phyloP scores from a whole-genome alignment of 2,888 invertebrate genomes.

The Trissolcus brochymenae region DNA sequence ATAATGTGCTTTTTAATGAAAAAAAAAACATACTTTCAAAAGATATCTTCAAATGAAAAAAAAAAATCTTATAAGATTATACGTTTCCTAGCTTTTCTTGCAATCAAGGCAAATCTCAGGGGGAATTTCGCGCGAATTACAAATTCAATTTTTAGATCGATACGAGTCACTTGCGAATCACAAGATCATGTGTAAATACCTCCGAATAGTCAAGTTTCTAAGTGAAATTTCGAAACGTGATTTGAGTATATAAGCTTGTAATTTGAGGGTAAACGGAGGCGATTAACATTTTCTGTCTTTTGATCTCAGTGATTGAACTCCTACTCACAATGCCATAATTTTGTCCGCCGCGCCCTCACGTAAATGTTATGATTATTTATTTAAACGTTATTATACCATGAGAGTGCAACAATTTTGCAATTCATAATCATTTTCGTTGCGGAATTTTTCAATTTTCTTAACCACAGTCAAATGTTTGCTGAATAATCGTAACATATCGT shows the following conservation, averaged over 20 bases:
- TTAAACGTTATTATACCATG: not conserved
- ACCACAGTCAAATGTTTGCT: conserved; percentile 19
- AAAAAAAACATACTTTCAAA: not conserved
- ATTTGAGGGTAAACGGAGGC: conserved; percentile 10
- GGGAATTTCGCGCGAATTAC: too few species aligned
- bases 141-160: conserved; percentile 2
- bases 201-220: conserved; percentile 7
- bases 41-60: not conserved
- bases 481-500: conserved; percentile 51
- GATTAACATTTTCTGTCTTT: conserved; percentile 18
- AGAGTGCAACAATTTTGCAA: not conserved
- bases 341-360: conserved; percentile 16
- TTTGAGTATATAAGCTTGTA: conserved; percentile 16
- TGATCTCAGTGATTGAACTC: conserved; percentile 47
- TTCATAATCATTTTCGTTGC: not conserved
- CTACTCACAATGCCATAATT: conserved; percentile 35
- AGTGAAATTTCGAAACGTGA: conserved; percentile 11
- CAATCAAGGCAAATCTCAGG: too few species aligned
- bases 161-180: not conserved
- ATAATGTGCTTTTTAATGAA: not conserved
- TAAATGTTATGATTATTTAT: conserved; percentile 41
- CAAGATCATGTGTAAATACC: conserved; percentile 13
- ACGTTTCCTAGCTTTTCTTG: not conserved
- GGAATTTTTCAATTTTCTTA: not conserved
- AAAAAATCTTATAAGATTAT: not conserved